These are phyloP conservation scores for Arizona elegans DNA, from an alignment of 2,113 vertebrate genomes.

Conservation along the genomic window DNA sequence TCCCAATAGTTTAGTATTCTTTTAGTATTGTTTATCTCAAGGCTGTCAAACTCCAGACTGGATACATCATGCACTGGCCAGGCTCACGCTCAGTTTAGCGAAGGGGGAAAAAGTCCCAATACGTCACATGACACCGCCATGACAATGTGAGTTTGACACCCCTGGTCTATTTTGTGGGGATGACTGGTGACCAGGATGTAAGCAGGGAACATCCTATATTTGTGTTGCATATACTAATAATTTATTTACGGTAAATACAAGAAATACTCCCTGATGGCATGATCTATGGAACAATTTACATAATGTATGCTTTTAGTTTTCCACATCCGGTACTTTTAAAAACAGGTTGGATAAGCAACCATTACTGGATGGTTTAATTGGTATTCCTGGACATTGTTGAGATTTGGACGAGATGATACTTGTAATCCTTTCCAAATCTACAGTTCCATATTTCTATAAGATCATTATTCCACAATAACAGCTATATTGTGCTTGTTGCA, in stretches of 20 bases:
- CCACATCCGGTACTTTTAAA: background rate
- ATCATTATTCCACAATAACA: background rate
- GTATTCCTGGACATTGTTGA: background rate
- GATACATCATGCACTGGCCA: no score
- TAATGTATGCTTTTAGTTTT: background rate
- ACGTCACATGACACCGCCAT: no score
- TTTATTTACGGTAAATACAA: background rate
- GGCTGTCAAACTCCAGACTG: no score
- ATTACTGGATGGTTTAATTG: background rate
- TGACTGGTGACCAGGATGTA: background rate
- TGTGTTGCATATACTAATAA: background rate
- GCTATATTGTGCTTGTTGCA: background rate
- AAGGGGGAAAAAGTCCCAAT: no score
- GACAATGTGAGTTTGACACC: no score
- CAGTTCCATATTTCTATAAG: background rate
- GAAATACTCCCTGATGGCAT: background rate
- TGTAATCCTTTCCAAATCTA: background rate
- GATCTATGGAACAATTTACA: background rate
- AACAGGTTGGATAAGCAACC: background rate
- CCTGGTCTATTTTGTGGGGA: background rate
- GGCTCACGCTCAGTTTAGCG: no score
- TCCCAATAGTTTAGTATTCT: background rate
- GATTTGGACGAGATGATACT: background rate
- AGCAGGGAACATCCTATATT: background rate
- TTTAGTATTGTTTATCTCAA: no score